Evolutionary conservation across 2,888 invertebrate genomes (phyloP).

Genomic region (Conchocele bisecta): DNA sequence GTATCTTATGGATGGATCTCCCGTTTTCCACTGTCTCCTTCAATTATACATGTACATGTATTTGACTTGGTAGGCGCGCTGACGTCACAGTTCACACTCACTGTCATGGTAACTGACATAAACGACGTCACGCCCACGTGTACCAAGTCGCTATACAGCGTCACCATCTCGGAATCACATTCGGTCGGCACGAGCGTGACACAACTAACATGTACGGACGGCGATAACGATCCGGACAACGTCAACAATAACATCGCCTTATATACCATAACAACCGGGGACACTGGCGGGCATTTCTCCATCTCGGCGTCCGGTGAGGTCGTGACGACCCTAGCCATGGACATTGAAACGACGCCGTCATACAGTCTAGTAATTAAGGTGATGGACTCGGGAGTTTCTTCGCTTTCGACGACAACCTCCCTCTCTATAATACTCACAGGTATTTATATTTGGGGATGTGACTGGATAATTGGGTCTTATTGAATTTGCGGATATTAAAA

Average conservation of each 20-base stretch:
- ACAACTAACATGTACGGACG: constrained; percentile 63
- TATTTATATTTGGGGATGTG: too few species aligned
- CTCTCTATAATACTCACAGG: constrained; percentile 36
- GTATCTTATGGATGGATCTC: too few species aligned
- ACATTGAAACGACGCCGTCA: constrained; percentile 45
- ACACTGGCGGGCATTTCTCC: constrained; percentile 51
- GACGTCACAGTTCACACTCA: constrained; percentile 59
- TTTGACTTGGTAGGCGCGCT: constrained; percentile 18
- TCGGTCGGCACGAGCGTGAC: constrained; percentile 48
- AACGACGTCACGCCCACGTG: constrained; percentile 76
- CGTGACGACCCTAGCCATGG: constrained; percentile 42
- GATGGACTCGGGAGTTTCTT: constrained; percentile 38
- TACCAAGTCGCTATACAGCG: constrained; percentile 48
- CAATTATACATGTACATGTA: not conserved
- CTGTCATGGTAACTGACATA: constrained; percentile 63
- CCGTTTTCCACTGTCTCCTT: too few species aligned
- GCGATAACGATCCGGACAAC: constrained; percentile 43
- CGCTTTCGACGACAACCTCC: constrained; percentile 34
- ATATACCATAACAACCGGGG: constrained; percentile 54
- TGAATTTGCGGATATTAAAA: too few species aligned
- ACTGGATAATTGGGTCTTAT: too few species aligned
- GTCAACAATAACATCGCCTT: constrained; percentile 59
- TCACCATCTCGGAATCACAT: constrained; percentile 61
- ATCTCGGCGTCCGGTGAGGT: constrained; percentile 57
- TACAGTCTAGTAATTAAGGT: constrained; percentile 47